phyloP scores from a whole-genome alignment of 2,113 vertebrate genomes.

The Aviceda subcristata region DNA sequence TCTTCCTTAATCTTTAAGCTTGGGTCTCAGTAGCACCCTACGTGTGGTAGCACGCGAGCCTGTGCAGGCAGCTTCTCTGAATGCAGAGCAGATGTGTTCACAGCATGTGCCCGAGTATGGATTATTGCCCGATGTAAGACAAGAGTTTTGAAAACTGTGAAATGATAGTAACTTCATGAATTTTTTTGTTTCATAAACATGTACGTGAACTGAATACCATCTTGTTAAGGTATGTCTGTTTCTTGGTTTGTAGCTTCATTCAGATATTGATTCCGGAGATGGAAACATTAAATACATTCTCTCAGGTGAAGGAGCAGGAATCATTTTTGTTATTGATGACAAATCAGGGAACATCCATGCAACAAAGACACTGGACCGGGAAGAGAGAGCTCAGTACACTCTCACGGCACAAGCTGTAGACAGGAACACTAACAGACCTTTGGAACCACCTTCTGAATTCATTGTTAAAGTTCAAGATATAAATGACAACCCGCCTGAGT shows the following conservation, averaged over 20 bases:
- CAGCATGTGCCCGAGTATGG: neutral
- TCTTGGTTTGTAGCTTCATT: slow-evolving; percentile 87
- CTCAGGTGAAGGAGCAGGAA: slow-evolving; percentile 96
- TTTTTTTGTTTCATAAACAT: neutral
- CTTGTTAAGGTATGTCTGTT: neutral
- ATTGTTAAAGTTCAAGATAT: slow-evolving; percentile 99
- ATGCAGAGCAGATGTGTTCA: neutral
- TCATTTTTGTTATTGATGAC: slow-evolving; percentile 98
- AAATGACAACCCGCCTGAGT: slow-evolving; percentile 96
- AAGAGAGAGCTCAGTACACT: slow-evolving; percentile 96
- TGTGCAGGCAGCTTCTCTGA: neutral
- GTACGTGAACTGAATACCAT: neutral
- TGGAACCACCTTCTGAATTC: slow-evolving; percentile 96
- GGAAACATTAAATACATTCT: slow-evolving; percentile 99
- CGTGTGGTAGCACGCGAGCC: neutral
- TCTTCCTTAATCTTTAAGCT: neutral
- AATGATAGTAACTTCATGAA: neutral
- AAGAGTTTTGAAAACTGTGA: neutral
- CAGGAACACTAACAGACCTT: slow-evolving; percentile 89
- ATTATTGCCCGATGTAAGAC: neutral
- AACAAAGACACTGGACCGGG: slow-evolving; percentile 95
- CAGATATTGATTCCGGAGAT: slow-evolving; percentile 92
- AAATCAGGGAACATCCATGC: slow-evolving; percentile 99
- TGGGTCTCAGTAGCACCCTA: neutral
- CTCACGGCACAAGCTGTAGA: slow-evolving; percentile 94